phyloP scores from a whole-genome alignment of 2,888 invertebrate species.

The Stratiomys singularior region DNA sequence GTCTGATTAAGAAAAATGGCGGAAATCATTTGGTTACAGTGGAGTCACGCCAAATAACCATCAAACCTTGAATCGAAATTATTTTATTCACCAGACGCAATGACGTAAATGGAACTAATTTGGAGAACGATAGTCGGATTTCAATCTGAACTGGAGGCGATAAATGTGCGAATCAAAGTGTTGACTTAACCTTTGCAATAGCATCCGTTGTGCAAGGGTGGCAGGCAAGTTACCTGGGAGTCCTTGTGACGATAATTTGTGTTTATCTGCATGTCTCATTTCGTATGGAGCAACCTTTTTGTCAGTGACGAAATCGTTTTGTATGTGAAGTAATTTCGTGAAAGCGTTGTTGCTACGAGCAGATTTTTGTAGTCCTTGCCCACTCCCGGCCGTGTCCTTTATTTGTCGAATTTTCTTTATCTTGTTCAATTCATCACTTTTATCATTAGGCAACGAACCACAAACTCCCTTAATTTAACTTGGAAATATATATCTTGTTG shows the following conservation, averaged over 20 bases:
- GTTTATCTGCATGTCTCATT: background rate
- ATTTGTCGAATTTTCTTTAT: constrained; percentile 2
- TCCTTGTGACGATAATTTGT: background rate
- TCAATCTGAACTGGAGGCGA: background rate
- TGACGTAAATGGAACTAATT: constrained; percentile 17
- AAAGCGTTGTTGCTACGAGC: background rate
- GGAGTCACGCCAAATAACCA: constrained; percentile 13
- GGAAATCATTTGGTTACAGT: constrained; percentile 31
- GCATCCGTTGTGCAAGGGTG: too few species aligned
- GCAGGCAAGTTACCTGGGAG: background rate
- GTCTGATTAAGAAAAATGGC: background rate
- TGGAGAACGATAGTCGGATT: background rate
- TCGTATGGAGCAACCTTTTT: background rate
- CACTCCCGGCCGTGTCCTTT: background rate
- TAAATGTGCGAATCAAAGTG: background rate
- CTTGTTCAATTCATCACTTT: constrained; percentile 23
- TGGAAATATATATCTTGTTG: constrained; percentile 17
- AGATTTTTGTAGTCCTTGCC: background rate
- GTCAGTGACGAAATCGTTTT: background rate
- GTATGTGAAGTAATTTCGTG: background rate
- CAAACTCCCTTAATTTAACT: constrained; percentile 34
- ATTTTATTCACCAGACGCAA: background rate
- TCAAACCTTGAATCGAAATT: background rate
- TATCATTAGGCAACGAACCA: constrained; percentile 31
- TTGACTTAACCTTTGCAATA: background rate